Evolutionary conservation across 1,140 invertebrate species (phyloP).

Genomic region (Diachasmimorpha longicaudata): DNA sequence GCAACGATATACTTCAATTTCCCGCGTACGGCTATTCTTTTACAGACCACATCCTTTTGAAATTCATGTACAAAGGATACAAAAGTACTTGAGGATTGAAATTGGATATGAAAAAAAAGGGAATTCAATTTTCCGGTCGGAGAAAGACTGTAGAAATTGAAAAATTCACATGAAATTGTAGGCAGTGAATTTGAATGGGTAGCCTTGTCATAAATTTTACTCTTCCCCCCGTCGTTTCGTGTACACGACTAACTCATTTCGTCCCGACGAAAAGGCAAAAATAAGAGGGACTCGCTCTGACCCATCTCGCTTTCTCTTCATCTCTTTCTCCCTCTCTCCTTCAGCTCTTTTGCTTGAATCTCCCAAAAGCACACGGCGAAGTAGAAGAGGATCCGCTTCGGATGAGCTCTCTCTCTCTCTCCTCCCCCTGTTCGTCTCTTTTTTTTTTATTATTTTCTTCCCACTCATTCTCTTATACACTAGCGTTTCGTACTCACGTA

Average conservation of each 20-base stretch:
- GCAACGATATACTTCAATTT: background rate
- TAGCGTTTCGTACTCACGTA: constrained; percentile 1
- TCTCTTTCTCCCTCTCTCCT: background rate
- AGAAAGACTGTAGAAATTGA: constrained; percentile 12
- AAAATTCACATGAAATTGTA: constrained; percentile 25
- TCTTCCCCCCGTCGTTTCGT: background rate
- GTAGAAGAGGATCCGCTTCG: background rate
- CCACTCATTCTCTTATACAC: background rate
- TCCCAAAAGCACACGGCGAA: constrained; percentile 6
- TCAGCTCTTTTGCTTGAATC: background rate
- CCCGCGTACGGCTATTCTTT: background rate
- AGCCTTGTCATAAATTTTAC: constrained; percentile 25
- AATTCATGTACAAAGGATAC: background rate
- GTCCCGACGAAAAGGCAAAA: constrained; percentile 20
- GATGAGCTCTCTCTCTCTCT: background rate
- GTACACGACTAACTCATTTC: constrained; percentile 29
- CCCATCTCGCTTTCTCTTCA: background rate
- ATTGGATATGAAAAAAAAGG: background rate
- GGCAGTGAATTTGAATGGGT: constrained; percentile 24
- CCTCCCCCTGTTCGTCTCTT: too few species aligned
- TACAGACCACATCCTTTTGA: background rate
- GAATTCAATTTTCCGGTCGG: constrained; percentile 22
- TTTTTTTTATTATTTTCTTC: background rate
- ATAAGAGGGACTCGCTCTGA: constrained; percentile 7
- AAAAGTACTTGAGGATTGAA: background rate